Percentiles rank a stretch among this genome's conserved stretches.
Evolutionary conservation across 2,888 invertebrate species (phyloP).

Genomic region (Salpingus planirostris): DNA sequence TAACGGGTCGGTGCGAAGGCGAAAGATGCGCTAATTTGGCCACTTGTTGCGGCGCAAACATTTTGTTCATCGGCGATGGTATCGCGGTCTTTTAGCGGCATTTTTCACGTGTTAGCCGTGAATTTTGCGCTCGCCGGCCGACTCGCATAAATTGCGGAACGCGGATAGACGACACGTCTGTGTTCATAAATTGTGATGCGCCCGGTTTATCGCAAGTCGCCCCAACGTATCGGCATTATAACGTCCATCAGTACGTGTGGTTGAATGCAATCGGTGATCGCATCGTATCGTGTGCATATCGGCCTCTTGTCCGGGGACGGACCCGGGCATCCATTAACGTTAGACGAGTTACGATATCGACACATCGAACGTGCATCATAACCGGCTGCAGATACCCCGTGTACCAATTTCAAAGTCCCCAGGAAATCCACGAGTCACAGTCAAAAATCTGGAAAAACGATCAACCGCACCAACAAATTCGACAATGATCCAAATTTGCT

Average conservation of each 20-base stretch:
- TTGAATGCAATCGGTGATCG: slow-evolving; percentile 32
- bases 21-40: slow-evolving; percentile 10
- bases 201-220: slow-evolving; percentile 27
- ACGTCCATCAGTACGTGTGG: slow-evolving; percentile 37
- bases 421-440: too few relatives aligned
- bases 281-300: slow-evolving; percentile 15
- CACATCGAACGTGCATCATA: slow-evolving; percentile 13
- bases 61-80: slow-evolving; percentile 10
- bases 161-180: slow-evolving; percentile 22
- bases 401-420: too few relatives aligned
- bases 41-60: slow-evolving; percentile 11
- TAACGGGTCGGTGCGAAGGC: too few relatives aligned
- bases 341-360: slow-evolving; percentile 20
- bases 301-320: slow-evolving; percentile 19
- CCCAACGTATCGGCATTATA: slow-evolving; percentile 37
- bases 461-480: too few relatives aligned
- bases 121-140: too few relatives aligned
- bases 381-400: too few relatives aligned
- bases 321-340: slow-evolving; percentile 18
- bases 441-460: too few relatives aligned
- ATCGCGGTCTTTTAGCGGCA: slow-evolving; percentile 6
- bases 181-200: slow-evolving; percentile 30
- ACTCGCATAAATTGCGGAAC: too few relatives aligned
- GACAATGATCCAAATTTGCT: too few relatives aligned
- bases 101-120: slow-evolving; percentile 10